A percentile compares a stretch with the other conserved stretches of the same genome.
Evolutionary conservation across 2,113 vertebrate species (phyloP).

Genomic region (Oncorhynchus keta): DNA sequence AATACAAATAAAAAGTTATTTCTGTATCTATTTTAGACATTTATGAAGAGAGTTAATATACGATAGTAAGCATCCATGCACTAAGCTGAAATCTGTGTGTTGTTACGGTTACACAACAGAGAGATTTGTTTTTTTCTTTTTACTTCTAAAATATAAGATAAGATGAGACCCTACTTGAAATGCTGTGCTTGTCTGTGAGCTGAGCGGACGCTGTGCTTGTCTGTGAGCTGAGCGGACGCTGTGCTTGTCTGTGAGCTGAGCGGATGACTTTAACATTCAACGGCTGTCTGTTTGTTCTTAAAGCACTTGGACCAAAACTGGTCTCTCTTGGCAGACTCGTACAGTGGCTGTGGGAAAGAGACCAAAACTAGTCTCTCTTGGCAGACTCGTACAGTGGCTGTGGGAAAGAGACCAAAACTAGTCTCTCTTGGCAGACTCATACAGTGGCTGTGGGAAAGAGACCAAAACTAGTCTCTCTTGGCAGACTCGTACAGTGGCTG

Average conservation of each 20-base stretch:
- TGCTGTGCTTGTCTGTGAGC: slow-evolving; percentile 31
- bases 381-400: slow-evolving; percentile 26
- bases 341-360: no score
- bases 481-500: no score
- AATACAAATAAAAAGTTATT: not conserved
- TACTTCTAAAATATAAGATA: slow-evolving; percentile 27
- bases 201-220: not conserved
- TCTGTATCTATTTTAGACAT: slow-evolving; percentile 26
- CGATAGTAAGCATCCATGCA: slow-evolving; percentile 29
- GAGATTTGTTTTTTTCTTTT: slow-evolving; percentile 39
- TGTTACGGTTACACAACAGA: slow-evolving; percentile 4
- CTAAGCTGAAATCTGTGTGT: slow-evolving; percentile 54
- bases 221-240: no score
- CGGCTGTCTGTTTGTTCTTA: slow-evolving; percentile 28
- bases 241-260: slow-evolving; percentile 10
- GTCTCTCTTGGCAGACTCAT: no score
- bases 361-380: not conserved
- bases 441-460: no score
- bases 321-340: slow-evolving; percentile 25
- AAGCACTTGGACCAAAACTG: slow-evolving; percentile 48
- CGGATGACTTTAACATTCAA: slow-evolving; percentile 47
- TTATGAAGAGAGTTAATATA: slow-evolving; percentile 31
- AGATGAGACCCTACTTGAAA: slow-evolving; percentile 17
- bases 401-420: no score
- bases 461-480: no score